Evolutionary conservation across 2,113 vertebrate genomes (phyloP).

Genomic region (Forbesichthys agassizii): DNA sequence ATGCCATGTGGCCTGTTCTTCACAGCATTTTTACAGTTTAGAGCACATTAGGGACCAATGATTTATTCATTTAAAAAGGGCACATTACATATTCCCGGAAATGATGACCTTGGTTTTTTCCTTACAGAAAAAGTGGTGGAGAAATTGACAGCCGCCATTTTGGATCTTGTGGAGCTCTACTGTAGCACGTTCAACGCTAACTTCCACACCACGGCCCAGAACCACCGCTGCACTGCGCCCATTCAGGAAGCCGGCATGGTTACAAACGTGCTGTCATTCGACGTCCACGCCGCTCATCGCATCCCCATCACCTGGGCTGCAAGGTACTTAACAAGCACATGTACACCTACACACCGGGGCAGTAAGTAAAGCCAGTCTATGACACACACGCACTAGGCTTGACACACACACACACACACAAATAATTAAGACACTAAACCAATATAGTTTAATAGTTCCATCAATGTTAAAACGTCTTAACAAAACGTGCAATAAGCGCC

Average conservation of each 20-base stretch:
- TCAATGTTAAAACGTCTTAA: too few relatives aligned
- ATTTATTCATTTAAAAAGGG: too few relatives aligned
- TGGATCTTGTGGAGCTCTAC: slow-evolving; percentile 93
- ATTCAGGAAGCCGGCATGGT: slow-evolving; percentile 86
- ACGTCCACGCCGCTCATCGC: slow-evolving; percentile 88
- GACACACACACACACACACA: background rate
- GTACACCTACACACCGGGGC: background rate
- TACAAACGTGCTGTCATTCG: slow-evolving; percentile 84
- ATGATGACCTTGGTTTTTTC: background rate
- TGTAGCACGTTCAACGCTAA: slow-evolving; percentile 95
- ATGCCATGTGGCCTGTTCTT: too few relatives aligned
- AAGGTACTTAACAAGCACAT: slow-evolving; percentile 74
- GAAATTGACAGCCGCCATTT: slow-evolving; percentile 87
- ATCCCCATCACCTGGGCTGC: slow-evolving; percentile 94
- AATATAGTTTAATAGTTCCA: too few relatives aligned
- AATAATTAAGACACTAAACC: too few relatives aligned
- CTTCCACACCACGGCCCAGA: slow-evolving; percentile 83
- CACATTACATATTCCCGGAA: too few relatives aligned
- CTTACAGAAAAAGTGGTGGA: slow-evolving; percentile 86
- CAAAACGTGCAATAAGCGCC: too few relatives aligned
- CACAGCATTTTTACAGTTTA: too few relatives aligned
- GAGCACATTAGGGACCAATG: too few relatives aligned
- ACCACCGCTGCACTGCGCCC: slow-evolving; percentile 63
- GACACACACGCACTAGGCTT: background rate
- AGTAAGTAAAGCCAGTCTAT: too few relatives aligned